These are phyloP conservation scores for Aselliscus stoliczkanus DNA, from an alignment of 2,797 vertebrate species.

Conservation along the genomic window DNA sequence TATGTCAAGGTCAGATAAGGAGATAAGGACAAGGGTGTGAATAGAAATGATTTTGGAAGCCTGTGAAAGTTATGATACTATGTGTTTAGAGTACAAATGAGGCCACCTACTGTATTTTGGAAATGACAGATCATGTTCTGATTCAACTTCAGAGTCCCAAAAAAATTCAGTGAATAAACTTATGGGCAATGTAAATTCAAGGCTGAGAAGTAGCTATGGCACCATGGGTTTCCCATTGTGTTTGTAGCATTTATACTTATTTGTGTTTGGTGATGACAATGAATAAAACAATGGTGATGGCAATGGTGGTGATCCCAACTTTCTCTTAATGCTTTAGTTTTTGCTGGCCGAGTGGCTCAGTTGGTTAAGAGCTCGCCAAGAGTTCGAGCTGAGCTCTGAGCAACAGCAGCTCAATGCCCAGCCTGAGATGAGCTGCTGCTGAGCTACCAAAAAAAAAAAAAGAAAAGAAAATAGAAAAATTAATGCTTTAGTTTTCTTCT, in stretches of 20 bases:
- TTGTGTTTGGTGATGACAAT: neutral
- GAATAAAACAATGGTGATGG: too few species aligned
- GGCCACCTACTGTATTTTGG: slow-evolving; percentile 62
- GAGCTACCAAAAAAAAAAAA: too few species aligned
- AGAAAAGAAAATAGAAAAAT: too few species aligned
- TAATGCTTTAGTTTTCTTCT: neutral
- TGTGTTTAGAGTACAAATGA: slow-evolving; percentile 73
- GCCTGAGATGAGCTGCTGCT: too few species aligned
- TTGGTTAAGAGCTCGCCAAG: too few species aligned
- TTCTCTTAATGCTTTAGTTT: neutral
- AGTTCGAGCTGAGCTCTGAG: too few species aligned
- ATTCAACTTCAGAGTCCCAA: slow-evolving; percentile 58
- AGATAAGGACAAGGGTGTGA: slow-evolving; percentile 75
- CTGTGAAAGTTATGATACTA: slow-evolving; percentile 65
- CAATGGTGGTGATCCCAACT: neutral
- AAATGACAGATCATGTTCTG: slow-evolving; percentile 61
- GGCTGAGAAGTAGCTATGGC: slow-evolving; percentile 47
- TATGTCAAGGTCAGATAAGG: slow-evolving; percentile 81
- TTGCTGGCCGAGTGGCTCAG: too few species aligned
- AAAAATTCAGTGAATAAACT: slow-evolving; percentile 42
- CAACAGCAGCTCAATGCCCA: too few species aligned
- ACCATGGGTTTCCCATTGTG: neutral
- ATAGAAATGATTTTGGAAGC: slow-evolving; percentile 67
- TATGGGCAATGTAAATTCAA: slow-evolving; percentile 61
- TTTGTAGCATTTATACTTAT: neutral